Base-by-base conservation (phyloP, 1,140 invertebrate species). In the Caerostris darwini region DNA sequence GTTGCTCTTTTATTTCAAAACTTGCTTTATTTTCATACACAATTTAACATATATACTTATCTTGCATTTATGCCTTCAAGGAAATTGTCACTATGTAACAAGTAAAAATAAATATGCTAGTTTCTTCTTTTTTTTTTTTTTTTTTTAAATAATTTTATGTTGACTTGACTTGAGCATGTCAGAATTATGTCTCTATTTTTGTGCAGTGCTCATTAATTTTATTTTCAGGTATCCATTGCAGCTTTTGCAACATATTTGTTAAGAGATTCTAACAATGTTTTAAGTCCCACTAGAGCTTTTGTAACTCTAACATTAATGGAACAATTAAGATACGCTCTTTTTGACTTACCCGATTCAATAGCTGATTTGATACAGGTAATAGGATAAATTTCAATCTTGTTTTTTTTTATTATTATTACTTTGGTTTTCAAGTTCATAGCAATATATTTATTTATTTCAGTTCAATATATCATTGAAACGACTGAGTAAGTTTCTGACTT, bases 181-280 rank as follows among this genome's bases (percentile, higher is more conserved):
- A 8, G 14, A 2, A 54, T 81, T 12, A 8, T 14, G 14, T 10
- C 6, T 3, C n/a, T 85, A 2, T 82, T n/a, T 10, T 57, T 56
- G 8, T 77, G 0, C 1, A 14, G 3, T 56, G 82, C 56, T 57
- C n/a, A 57, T n/a, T 58, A 3, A n/a, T 85, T 58, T 57, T 19
- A 3, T 57, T 10, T 85, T 54, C 53, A 94, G 94, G 59, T 95
- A 53, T 71, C 94, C 12, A 57, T 95, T 17, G 71, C 92, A 17
- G 59, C 88, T 61, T 95, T 95, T 87, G 92, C 86, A n/a, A 95
- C 95, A 34, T 95, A 56, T 83, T 19, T 95, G 8, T 77, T 95
- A 7, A 58, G 90, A 3, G 94, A 95, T 61, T 34, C 7, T 7
- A 57, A 90, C 5, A 97, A 95, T 77, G 59, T 94, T 64, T 82